Evolutionary conservation across 2,888 invertebrate genomes (phyloP).

Genomic region (Eilema depressum): DNA sequence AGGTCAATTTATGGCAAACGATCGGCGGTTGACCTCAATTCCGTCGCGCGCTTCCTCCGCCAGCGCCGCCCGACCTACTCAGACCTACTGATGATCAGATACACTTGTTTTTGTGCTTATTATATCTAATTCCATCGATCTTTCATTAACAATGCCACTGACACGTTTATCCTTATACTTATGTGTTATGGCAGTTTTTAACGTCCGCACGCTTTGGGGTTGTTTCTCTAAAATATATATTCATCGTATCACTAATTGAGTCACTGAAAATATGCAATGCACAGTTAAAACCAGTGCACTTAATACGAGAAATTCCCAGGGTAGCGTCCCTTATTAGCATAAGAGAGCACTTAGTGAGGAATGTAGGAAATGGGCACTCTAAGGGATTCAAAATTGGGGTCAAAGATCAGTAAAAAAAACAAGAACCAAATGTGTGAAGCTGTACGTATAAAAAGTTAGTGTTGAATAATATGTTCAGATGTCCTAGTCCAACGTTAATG

Average conservation of each 20-base stretch:
- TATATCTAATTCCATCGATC: conserved; percentile 19
- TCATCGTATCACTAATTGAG: not conserved
- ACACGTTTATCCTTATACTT: not conserved
- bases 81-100: conserved; percentile 22
- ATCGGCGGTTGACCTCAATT: conserved; percentile 46
- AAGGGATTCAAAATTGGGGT: not conserved
- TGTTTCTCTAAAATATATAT: not conserved
- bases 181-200: not conserved
- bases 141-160: conserved; percentile 3
- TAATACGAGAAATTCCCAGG: not conserved
- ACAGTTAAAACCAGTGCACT: not conserved
- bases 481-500: not conserved
- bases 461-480: not conserved
- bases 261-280: not conserved
- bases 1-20: conserved; percentile 35
- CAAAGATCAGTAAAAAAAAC: not conserved
- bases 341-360: not conserved
- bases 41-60: conserved; percentile 37
- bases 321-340: not conserved
- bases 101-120: conserved; percentile 19
- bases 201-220: not conserved
- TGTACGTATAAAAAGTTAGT: not conserved
- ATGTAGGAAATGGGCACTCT: not conserved
- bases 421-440: not conserved
- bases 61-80: conserved; percentile 29